These are phyloP conservation scores for Stenchaetothrips biformis DNA, from an alignment of 2,888 invertebrate genomes.

Conservation along the genomic window DNA sequence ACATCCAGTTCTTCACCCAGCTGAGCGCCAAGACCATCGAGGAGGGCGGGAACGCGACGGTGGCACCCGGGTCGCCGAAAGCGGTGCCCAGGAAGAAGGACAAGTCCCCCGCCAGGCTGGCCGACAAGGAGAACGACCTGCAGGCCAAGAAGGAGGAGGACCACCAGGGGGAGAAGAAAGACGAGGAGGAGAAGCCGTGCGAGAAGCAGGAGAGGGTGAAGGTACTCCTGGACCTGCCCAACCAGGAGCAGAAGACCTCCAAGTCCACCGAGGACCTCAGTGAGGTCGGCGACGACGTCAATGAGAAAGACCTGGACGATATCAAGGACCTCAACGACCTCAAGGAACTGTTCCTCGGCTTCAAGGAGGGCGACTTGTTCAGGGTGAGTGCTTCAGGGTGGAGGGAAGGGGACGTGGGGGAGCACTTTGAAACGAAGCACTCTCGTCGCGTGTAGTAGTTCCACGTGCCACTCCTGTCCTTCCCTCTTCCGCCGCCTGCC, in stretches of 20 bases:
- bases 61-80: not conserved
- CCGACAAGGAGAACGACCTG: not conserved
- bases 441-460: not conserved
- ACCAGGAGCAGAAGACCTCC: not conserved
- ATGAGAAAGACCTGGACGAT: not conserved
- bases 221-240: not conserved
- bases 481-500: not conserved
- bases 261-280: conserved; percentile 17
- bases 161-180: not conserved
- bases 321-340: not conserved
- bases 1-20: conserved; percentile 19
- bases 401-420: no score
- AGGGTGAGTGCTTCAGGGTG: not conserved
- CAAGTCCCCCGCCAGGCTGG: not conserved
- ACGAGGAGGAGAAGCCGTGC: not conserved
- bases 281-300: not conserved
- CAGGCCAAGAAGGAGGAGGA: not conserved
- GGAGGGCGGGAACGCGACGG: not conserved
- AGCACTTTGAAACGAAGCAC: no score
- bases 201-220: not conserved
- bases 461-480: not conserved
- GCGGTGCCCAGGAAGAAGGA: not conserved
- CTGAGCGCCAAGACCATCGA: conserved; percentile 15
- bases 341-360: not conserved
- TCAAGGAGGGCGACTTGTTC: conserved; percentile 14